Evolutionary conservation across 2,113 vertebrate species (phyloP).

Genomic region (Hypocryptadius cinnamomeus): DNA sequence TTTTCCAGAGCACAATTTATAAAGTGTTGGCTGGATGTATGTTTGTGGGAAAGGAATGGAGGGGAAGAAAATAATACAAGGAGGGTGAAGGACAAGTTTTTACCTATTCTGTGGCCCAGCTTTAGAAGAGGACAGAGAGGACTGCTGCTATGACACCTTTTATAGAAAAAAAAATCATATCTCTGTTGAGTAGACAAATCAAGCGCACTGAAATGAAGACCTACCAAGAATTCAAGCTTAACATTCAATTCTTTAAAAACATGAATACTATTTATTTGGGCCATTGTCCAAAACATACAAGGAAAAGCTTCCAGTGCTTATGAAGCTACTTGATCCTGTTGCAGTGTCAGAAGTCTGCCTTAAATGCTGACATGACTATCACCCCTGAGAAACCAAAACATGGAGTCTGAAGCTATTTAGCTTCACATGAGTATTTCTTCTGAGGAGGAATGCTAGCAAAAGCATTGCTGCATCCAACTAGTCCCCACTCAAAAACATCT

Average conservation of each 20-base stretch:
- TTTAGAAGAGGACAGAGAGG: neutral
- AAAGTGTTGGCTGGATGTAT: neutral
- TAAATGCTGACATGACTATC: neutral
- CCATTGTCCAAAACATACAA: neutral
- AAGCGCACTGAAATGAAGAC: neutral
- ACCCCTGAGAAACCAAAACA: neutral
- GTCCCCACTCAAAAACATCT: neutral
- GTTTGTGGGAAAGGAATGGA: neutral
- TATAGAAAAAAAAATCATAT: neutral
- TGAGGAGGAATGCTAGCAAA: neutral
- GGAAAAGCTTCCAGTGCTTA: neutral
- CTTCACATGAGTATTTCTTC: neutral
- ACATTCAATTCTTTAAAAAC: neutral
- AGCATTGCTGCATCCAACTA: rapidly evolving
- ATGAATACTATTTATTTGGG: neutral
- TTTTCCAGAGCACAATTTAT: neutral
- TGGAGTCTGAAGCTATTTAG: neutral
- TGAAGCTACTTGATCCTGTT: neutral
- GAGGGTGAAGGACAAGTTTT: neutral
- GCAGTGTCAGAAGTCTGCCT: neutral
- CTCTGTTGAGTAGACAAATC: neutral
- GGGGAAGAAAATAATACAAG: neutral
- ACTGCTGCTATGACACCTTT: neutral
- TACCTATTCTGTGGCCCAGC: neutral
- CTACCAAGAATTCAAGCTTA: neutral